Conservation (phyloP, 2,113 vertebrate genomes). For the Uropsilus gracilis region DNA sequence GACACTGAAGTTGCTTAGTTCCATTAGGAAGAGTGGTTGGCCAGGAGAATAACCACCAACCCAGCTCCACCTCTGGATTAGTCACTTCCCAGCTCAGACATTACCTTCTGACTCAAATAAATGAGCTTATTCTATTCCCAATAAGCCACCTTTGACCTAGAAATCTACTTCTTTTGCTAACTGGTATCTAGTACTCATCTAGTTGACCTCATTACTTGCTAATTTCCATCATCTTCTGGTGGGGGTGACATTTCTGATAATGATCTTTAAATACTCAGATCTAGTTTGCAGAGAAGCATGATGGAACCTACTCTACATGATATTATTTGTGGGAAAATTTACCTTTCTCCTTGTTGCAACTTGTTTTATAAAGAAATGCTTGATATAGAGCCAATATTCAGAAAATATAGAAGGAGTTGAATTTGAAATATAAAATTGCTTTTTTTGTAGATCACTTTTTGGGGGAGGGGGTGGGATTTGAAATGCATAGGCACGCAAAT, state of each 20-base stretch:
- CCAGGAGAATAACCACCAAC: not conserved
- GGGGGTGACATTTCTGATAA: not conserved
- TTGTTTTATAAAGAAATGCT: not conserved
- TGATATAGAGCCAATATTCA: conserved; percentile 12
- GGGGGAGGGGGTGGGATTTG: not conserved
- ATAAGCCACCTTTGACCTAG: not conserved
- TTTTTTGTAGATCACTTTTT: not conserved
- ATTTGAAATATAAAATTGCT: not conserved
- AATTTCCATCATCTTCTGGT: not conserved
- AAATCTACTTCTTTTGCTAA: conserved; percentile 1
- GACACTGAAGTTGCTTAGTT: not conserved
- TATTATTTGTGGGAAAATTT: not conserved
- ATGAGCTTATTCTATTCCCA: conserved; percentile 17
- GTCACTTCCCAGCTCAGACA: not conserved
- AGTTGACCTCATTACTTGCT: not conserved
- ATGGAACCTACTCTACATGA: not conserved
- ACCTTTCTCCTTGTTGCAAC: conserved; percentile 5
- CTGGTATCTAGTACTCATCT: not conserved
- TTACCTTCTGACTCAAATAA: not conserved
- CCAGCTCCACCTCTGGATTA: not conserved
- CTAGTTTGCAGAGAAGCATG: not conserved
- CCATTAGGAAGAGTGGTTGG: not conserved
- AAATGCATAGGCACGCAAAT: not conserved
- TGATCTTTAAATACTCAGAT: not conserved
- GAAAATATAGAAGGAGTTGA: not conserved